phyloP scores from a whole-genome alignment of 2,888 invertebrate species.

The Drosophila merina region DNA sequence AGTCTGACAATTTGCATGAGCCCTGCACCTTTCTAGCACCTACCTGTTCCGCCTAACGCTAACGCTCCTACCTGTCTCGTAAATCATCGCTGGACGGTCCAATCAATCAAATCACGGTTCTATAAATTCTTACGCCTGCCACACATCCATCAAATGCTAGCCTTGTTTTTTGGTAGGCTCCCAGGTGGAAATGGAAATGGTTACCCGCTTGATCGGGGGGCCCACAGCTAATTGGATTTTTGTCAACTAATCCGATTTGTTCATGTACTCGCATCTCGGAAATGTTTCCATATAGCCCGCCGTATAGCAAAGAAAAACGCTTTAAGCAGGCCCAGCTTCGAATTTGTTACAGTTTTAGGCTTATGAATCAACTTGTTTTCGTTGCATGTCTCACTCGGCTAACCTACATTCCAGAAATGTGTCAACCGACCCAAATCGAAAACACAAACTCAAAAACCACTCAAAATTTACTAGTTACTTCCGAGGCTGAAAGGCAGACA shows the following conservation, averaged over 20 bases:
- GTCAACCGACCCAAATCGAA: conserved; percentile 49
- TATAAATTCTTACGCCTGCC: conserved; percentile 78
- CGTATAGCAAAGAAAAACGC: background rate
- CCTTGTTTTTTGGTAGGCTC: conserved; percentile 37
- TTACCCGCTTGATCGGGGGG: conserved; percentile 46
- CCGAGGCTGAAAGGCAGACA: background rate
- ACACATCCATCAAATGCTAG: conserved; percentile 71
- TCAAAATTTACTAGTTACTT: conserved; percentile 22
- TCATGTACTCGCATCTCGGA: conserved; percentile 58
- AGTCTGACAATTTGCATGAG: conserved; percentile 71
- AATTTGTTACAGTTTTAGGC: conserved; percentile 76
- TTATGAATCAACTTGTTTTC: conserved; percentile 69
- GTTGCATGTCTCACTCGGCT: conserved; percentile 55
- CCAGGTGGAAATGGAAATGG: conserved; percentile 65
- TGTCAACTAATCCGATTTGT: conserved; percentile 81
- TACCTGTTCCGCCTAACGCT: conserved; percentile 4
- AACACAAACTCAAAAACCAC: conserved; percentile 24
- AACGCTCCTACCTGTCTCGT: conserved; percentile 33
- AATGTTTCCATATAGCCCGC: conserved; percentile 22
- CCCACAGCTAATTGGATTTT: conserved; percentile 80
- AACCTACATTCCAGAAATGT: conserved; percentile 73
- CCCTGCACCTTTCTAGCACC: background rate
- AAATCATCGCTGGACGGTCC: conserved; percentile 58
- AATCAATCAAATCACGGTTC: conserved; percentile 68
- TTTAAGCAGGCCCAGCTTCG: conserved; percentile 25